These are phyloP conservation scores for Halocynthia aurantium DNA, from an alignment of 23 tunicate species.

Conservation along the genomic window DNA sequence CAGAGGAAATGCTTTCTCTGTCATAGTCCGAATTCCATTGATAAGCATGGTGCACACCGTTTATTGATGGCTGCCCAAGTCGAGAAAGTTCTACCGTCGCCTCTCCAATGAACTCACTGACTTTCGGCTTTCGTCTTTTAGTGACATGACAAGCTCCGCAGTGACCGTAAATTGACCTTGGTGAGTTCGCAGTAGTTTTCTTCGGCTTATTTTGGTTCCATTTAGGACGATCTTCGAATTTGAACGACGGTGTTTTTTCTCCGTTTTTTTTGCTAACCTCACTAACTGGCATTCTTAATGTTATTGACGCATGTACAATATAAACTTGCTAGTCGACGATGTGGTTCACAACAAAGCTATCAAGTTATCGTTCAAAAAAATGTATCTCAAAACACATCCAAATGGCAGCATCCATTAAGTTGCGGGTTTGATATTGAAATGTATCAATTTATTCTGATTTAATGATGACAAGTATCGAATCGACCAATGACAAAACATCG, in stretches of 20 bases:
- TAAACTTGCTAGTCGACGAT: too few species aligned
- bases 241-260: neutral
- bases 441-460: too few species aligned
- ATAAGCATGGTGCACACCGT: too few species aligned
- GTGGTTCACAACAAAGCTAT: too few species aligned
- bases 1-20: neutral
- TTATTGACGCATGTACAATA: too few species aligned
- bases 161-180: neutral
- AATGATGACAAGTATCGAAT: too few species aligned
- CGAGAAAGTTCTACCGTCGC: neutral
- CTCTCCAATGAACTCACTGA: slow-evolving; percentile 31
- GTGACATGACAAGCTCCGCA: slow-evolving; percentile 38
- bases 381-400: too few species aligned
- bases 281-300: too few species aligned
- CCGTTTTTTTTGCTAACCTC: neutral
- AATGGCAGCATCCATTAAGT: too few species aligned
- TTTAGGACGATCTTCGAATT: slow-evolving; percentile 11
- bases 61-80: neutral
- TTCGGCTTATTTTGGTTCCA: slow-evolving; percentile 42
- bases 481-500: too few species aligned
- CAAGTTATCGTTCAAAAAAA: too few species aligned
- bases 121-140: slow-evolving; percentile 27
- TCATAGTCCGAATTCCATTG: neutral
- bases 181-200: neutral
- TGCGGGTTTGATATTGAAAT: too few species aligned